A percentile compares a stretch with the other conserved stretches of the same genome.
phyloP scores from a whole-genome alignment of 2,113 vertebrate genomes.

The Cyprinodon brontotheroides region DNA sequence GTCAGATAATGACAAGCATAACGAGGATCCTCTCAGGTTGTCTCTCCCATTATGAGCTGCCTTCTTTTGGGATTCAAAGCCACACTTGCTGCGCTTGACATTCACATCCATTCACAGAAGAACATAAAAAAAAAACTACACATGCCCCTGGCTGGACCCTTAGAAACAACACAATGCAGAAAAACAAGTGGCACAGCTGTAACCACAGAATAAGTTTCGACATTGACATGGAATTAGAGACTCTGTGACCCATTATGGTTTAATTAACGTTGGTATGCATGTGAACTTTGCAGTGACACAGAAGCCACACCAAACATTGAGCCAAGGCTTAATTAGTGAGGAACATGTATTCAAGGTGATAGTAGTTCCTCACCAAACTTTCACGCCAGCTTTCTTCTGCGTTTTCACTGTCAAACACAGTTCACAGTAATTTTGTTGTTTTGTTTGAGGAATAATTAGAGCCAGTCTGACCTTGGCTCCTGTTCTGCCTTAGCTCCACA shows the following conservation, averaged over 20 bases:
- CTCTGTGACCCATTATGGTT: constrained; percentile 54
- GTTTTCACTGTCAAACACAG: constrained; percentile 5
- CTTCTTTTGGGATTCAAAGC: constrained; percentile 64
- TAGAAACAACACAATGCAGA: constrained; percentile 49
- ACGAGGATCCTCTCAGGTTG: constrained; percentile 62
- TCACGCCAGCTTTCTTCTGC: constrained; percentile 21
- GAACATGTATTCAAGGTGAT: constrained; percentile 55
- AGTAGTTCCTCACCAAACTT: constrained; percentile 39
- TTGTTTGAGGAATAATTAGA: constrained; percentile 56
- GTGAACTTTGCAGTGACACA: constrained; percentile 61
- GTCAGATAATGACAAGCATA: constrained; percentile 67
- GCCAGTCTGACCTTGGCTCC: constrained; percentile 48
- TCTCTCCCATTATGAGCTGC: constrained; percentile 61
- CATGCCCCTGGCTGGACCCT: constrained; percentile 45
- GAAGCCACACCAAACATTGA: constrained; percentile 57
- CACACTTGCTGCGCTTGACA: constrained; percentile 58
- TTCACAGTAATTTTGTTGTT: constrained; percentile 50
- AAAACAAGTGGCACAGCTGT: constrained; percentile 54
- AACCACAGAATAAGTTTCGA: constrained; percentile 40
- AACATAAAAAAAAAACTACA: constrained; percentile 10
- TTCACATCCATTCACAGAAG: constrained; percentile 58
- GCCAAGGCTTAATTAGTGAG: constrained; percentile 70
- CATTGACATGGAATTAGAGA: constrained; percentile 42
- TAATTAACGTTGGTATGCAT: constrained; percentile 69
- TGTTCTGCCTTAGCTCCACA: constrained; percentile 15